phyloP scores from a whole-genome alignment of 92 coral and sea anemone genomes.

The Palythoa grandis region DNA sequence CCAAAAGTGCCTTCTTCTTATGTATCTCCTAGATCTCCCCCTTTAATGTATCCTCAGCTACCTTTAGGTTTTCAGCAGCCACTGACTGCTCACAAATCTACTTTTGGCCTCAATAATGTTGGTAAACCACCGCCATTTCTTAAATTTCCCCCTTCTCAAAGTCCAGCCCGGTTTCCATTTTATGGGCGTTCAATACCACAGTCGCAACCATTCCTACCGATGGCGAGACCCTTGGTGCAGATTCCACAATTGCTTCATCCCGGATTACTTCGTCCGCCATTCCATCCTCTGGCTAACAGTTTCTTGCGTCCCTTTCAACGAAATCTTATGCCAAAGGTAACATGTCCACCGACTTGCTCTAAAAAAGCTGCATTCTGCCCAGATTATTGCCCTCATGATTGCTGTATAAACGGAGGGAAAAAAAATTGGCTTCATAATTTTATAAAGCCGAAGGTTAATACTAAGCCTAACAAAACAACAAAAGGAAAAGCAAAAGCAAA shows the following conservation, averaged over 20 bases:
- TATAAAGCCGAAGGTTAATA: neutral
- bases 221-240: slow-evolving; percentile 9
- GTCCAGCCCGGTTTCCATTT: neutral
- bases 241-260: neutral
- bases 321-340: slow-evolving; percentile 7
- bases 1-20: slow-evolving; percentile 3
- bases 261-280: neutral
- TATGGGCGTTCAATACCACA: slow-evolving; percentile 30
- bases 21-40: neutral
- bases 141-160: neutral
- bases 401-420: slow-evolving; percentile 51
- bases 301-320: slow-evolving; percentile 8
- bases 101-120: neutral
- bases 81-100: neutral
- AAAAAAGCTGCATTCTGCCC: slow-evolving; percentile 55
- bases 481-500: slow-evolving; percentile 1
- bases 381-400: slow-evolving; percentile 64
- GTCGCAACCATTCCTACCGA: slow-evolving; percentile 5
- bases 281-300: neutral
- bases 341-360: neutral
- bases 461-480: neutral
- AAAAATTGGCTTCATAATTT: neutral
- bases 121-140: slow-evolving; percentile 28
- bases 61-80: slow-evolving; percentile 13
- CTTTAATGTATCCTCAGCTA: slow-evolving; percentile 8